Percentiles rank a stretch among this genome's conserved stretches.
Conservation (phyloP, 2,888 invertebrate species). For the Melieria picta region DNA sequence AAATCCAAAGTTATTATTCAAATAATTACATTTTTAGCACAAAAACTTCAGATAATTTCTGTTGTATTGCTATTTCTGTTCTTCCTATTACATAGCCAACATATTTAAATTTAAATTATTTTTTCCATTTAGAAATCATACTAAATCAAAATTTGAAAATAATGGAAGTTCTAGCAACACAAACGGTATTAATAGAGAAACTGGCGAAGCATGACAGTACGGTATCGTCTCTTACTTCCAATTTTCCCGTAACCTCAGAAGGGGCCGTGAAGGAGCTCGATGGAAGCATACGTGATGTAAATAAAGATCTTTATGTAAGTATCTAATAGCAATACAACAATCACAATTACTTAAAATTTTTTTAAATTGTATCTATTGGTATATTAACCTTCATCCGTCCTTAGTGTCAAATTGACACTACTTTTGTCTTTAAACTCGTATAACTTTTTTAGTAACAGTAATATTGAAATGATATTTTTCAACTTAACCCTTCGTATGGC, state of each 20-base stretch:
- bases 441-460: no score
- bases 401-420: no score
- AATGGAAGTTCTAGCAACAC: not conserved
- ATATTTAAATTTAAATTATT: not conserved
- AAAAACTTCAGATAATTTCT: constrained; percentile 21
- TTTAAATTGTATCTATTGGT: no score
- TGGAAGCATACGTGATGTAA: not conserved
- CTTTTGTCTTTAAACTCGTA: no score
- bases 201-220: not conserved
- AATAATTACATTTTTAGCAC: constrained; percentile 16
- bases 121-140: not conserved
- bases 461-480: no score
- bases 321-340: not conserved
- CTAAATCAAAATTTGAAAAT: not conserved
- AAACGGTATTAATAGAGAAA: not conserved
- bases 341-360: no score
- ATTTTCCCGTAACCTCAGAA: not conserved
- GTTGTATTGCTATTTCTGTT: constrained; percentile 9
- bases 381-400: no score
- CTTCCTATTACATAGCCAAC: no score
- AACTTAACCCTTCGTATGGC: no score
- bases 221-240: not conserved
- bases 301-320: constrained; percentile 1
- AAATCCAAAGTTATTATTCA: constrained; percentile 5
- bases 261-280: not conserved